Evolutionary conservation across 2,797 vertebrate genomes (phyloP).

Genomic region (Kryptolebias ocellatus): DNA sequence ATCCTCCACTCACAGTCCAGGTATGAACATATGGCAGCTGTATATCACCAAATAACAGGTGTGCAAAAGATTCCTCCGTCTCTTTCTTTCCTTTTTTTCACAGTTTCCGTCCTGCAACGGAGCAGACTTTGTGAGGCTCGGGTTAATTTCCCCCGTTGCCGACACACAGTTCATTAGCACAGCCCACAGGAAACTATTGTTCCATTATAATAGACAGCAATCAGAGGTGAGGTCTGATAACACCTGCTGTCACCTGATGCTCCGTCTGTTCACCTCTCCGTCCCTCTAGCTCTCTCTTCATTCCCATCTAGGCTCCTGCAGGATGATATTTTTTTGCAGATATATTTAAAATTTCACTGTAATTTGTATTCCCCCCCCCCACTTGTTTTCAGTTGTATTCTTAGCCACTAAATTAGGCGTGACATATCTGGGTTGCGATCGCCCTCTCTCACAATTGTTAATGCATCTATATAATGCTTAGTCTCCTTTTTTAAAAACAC

Average conservation of each 20-base stretch:
- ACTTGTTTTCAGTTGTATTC: conserved; percentile 60
- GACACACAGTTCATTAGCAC: conserved; percentile 75
- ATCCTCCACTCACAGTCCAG: conserved; percentile 20
- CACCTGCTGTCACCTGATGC: conserved; percentile 74
- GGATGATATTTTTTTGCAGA: conserved; percentile 25
- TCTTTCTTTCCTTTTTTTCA: conserved; percentile 54
- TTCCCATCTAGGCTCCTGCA: conserved; percentile 6
- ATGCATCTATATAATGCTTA: conserved; percentile 50
- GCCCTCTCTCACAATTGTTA: conserved; percentile 64
- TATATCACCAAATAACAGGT: conserved; percentile 71
- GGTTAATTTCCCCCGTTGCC: conserved; percentile 80
- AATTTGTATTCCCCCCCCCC: conserved; percentile 59
- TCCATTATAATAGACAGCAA: conserved; percentile 86
- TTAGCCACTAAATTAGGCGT: conserved; percentile 77
- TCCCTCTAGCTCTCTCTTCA: conserved; percentile 11
- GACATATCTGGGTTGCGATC: conserved; percentile 82
- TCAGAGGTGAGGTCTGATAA: conserved; percentile 90
- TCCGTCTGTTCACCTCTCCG: conserved; percentile 49
- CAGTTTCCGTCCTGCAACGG: conserved; percentile 54
- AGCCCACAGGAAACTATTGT: conserved; percentile 76
- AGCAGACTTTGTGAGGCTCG: conserved; percentile 55
- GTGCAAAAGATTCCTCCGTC: conserved; percentile 59
- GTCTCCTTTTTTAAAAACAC: conserved; percentile 54
- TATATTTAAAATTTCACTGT: conserved; percentile 55
- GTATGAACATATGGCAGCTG: conserved; percentile 71